Conservation (phyloP, 1,140 invertebrate species). For the Tyrophagus putrescentiae region DNA sequence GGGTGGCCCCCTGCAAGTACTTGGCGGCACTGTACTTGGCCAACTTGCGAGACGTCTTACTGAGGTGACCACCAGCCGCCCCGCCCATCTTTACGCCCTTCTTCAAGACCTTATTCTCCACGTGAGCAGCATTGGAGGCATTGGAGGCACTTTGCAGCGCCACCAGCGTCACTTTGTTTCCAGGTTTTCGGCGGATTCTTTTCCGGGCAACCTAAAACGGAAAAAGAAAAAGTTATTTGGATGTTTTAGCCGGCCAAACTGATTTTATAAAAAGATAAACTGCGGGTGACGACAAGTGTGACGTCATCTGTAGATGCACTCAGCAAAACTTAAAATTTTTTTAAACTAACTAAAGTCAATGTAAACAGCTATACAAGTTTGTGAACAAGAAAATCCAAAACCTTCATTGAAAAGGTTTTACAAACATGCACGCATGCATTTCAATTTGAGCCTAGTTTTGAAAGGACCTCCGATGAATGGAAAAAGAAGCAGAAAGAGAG, state of each 20-base stretch:
- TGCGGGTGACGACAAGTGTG: neutral
- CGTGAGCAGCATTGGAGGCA: neutral
- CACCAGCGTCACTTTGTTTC: slow-evolving; percentile 17
- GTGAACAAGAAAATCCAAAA: neutral
- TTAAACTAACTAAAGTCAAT: neutral
- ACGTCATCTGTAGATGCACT: neutral
- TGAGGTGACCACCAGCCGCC: too few species aligned
- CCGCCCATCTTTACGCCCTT: neutral
- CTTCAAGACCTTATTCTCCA: neutral
- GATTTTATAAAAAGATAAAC: too few species aligned
- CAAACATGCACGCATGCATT: too few species aligned
- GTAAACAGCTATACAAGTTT: neutral
- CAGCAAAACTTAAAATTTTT: neutral
- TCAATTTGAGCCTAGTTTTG: neutral
- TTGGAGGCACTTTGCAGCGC: neutral
- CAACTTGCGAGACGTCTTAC: neutral
- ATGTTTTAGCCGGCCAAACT: neutral
- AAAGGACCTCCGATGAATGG: neutral
- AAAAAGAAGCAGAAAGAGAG: neutral
- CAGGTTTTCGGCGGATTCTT: slow-evolving; percentile 25
- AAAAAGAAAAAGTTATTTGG: slow-evolving; percentile 2
- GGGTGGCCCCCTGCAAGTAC: slow-evolving; percentile 3
- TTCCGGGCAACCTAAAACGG: slow-evolving; percentile 23
- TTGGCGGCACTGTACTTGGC: slow-evolving; percentile 10
- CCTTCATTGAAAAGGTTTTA: too few species aligned